Conservation (phyloP, 92 coral and sea anemone species). For the Palythoa grandis region DNA sequence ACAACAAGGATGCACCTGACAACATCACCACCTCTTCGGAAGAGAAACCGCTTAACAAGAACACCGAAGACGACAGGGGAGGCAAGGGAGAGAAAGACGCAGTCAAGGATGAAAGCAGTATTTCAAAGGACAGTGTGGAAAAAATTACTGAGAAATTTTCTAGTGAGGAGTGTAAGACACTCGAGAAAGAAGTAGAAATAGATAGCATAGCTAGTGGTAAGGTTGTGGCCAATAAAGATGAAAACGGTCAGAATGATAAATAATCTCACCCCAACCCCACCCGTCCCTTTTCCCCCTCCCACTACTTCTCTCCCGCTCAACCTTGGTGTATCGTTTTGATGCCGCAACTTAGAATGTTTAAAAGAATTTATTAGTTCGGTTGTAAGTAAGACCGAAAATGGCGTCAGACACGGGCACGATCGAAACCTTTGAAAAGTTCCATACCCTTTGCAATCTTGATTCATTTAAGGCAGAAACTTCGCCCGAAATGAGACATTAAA, state of each 20-base stretch:
- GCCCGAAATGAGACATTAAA: neutral
- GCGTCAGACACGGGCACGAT: neutral
- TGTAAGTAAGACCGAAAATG: neutral
- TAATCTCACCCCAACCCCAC: neutral
- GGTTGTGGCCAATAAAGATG: slow-evolving; percentile 44
- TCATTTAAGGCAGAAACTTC: neutral
- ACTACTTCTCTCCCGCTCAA: neutral
- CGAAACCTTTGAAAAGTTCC: neutral
- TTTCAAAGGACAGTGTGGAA: slow-evolving; percentile 28
- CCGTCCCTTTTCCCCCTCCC: neutral
- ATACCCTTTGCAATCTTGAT: neutral
- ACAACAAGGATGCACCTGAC: slow-evolving; percentile 25
- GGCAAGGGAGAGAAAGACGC: neutral
- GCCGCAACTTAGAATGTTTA: neutral
- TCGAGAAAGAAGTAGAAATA: slow-evolving; percentile 25
- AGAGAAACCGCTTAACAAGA: slow-evolving; percentile 29
- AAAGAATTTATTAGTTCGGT: neutral
- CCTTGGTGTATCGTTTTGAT: neutral
- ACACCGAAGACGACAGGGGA: slow-evolving; percentile 1
- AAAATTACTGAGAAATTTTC: neutral
- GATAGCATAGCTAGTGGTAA: slow-evolving; percentile 32
- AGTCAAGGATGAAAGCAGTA: slow-evolving; percentile 17
- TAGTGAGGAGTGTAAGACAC: slow-evolving; percentile 17
- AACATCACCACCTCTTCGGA: slow-evolving; percentile 26
- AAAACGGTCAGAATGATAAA: slow-evolving; percentile 34